A percentile compares a stretch with the other conserved stretches of the same genome.
phyloP scores from a whole-genome alignment of 2,888 invertebrate genomes.

The Cantharis nigra region DNA sequence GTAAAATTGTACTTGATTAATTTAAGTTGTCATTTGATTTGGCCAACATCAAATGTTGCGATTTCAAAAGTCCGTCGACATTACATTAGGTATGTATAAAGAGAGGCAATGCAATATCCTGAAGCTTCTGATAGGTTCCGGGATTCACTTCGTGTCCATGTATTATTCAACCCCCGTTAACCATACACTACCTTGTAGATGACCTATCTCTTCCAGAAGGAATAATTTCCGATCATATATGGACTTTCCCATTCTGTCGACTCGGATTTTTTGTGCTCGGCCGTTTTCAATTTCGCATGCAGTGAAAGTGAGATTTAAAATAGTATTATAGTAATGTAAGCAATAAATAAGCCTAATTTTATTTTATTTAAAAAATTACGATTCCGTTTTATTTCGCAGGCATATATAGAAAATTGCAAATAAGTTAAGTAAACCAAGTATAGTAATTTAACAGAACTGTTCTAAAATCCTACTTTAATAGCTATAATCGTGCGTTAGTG shows the following conservation, averaged over 20 bases:
- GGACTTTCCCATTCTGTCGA: not conserved
- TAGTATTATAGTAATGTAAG: not conserved
- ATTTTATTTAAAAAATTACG: not conserved
- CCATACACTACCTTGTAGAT: constrained; percentile 18
- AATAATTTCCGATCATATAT: constrained; percentile 10
- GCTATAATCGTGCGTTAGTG: constrained; percentile 53
- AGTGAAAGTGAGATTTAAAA: not conserved
- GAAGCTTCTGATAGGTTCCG: constrained; percentile 29
- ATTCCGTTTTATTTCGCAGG: not conserved
- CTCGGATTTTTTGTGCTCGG: not conserved
- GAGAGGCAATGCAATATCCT: constrained; percentile 33
- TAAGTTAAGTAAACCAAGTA: constrained; percentile 39
- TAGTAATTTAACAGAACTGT: constrained; percentile 44
- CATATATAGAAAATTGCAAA: constrained; percentile 4
- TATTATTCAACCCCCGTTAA: constrained; percentile 35
- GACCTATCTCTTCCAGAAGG: constrained; percentile 19
- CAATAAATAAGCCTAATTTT: not conserved
- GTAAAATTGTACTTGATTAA: not conserved
- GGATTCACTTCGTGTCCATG: constrained; percentile 32
- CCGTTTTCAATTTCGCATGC: not conserved
- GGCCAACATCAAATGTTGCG: constrained; percentile 3
- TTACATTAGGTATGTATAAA: constrained; percentile 28
- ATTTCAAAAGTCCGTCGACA: constrained; percentile 8
- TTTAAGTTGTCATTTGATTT: not conserved
- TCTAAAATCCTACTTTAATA: constrained; percentile 53